A percentile compares a stretch with the other conserved stretches of the same genome.
phyloP scores from a whole-genome alignment of 2,797 vertebrate genomes.

The Acestrorhynchus altus region DNA sequence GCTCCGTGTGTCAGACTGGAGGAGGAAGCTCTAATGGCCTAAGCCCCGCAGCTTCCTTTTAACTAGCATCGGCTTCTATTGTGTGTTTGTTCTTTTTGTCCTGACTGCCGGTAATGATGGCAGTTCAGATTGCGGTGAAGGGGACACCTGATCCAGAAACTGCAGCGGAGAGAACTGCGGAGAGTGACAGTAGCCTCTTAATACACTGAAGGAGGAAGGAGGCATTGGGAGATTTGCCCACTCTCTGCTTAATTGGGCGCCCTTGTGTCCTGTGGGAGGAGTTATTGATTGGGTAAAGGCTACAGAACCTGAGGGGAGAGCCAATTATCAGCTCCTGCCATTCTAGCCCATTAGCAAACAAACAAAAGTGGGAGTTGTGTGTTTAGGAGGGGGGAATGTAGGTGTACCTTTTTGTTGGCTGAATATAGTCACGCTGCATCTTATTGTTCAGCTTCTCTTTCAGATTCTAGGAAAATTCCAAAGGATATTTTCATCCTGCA shows the following conservation, averaged over 20 bases:
- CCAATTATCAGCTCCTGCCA: slow-evolving; percentile 29
- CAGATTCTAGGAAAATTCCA: no score
- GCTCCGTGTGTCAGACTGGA: background rate
- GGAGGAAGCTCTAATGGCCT: slow-evolving; percentile 1
- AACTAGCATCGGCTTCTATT: background rate
- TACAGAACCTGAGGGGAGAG: slow-evolving; percentile 7
- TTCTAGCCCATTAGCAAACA: background rate
- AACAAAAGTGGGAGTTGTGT: background rate
- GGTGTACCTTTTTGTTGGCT: background rate
- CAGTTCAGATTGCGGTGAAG: background rate
- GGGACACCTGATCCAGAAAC: slow-evolving; percentile 8
- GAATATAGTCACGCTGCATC: background rate
- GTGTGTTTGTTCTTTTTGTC: background rate
- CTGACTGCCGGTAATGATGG: slow-evolving; percentile 19
- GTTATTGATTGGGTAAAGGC: slow-evolving; percentile 37
- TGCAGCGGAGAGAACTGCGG: background rate
- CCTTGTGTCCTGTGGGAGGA: slow-evolving; percentile 1
- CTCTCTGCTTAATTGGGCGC: slow-evolving; percentile 19
- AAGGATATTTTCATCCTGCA: no score
- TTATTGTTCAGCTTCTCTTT: background rate
- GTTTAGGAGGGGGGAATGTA: background rate
- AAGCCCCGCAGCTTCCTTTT: background rate
- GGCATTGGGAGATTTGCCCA: background rate
- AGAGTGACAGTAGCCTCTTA: slow-evolving; percentile 14
- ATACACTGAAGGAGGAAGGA: background rate